Conservation (phyloP, 2,888 invertebrate genomes). For the Teinopalpus imperialis region DNA sequence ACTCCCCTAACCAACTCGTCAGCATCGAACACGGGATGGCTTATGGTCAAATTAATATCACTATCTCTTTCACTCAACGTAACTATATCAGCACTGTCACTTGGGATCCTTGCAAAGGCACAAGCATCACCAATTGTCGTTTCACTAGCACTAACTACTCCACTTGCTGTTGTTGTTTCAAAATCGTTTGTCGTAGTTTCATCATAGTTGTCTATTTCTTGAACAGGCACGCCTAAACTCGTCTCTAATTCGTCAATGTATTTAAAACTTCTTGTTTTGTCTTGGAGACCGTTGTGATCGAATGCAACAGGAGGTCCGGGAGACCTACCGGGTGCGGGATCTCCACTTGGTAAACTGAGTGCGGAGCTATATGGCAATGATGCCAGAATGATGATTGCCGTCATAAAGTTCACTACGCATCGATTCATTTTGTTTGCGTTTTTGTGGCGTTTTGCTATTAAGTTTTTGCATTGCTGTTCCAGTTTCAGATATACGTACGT, state of each 20-base stretch:
- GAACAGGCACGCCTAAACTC: conserved; percentile 37
- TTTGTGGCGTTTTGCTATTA: conserved; percentile 13
- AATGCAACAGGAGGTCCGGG: conserved; percentile 80
- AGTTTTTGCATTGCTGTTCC: conserved; percentile 11
- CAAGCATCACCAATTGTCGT: conserved; percentile 58
- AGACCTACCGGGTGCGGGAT: conserved; percentile 85
- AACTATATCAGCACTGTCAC: conserved; percentile 68
- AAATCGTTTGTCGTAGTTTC: conserved; percentile 48
- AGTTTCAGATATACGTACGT: conserved; percentile 5
- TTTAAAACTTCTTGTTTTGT: conserved; percentile 31
- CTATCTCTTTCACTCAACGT: conserved; percentile 63
- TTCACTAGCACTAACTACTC: conserved; percentile 39
- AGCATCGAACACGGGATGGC: conserved; percentile 76
- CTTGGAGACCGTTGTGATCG: conserved; percentile 29
- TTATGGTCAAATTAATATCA: conserved; percentile 74
- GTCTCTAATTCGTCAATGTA: conserved; percentile 32
- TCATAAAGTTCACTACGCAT: conserved; percentile 41
- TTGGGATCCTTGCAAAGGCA: conserved; percentile 66
- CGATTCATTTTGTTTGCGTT: conserved; percentile 46
- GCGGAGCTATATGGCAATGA: conserved; percentile 68
- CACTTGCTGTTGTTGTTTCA: conserved; percentile 48
- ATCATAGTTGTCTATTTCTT: conserved; percentile 42
- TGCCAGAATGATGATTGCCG: conserved; percentile 54
- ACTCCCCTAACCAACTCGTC: conserved; percentile 77
- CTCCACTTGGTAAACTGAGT: conserved; percentile 76